These are phyloP conservation scores for Selenia dentaria DNA, from an alignment of 2,888 invertebrate genomes.

Conservation along the genomic window DNA sequence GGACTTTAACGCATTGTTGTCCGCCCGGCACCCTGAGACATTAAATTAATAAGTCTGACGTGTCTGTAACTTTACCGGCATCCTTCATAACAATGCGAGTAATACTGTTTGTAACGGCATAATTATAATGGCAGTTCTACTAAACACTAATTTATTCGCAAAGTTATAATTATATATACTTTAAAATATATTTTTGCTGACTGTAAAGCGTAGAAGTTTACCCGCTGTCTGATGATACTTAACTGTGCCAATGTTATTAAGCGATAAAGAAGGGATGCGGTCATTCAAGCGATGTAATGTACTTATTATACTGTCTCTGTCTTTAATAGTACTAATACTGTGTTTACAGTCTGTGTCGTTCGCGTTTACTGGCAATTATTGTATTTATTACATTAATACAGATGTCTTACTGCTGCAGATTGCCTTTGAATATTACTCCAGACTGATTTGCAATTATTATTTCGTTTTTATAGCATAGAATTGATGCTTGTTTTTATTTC, in stretches of 20 bases:
- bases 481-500: constrained; percentile 15
- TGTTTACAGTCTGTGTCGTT: constrained; percentile 42
- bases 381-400: constrained; percentile 59
- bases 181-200: too few relatives aligned
- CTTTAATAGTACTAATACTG: constrained; percentile 49
- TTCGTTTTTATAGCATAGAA: constrained; percentile 11
- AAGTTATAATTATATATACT: too few relatives aligned
- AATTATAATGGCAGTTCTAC: too few relatives aligned
- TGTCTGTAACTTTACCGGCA: too few relatives aligned
- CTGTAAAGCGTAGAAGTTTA: neutral
- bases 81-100: too few relatives aligned
- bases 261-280: constrained; percentile 59
- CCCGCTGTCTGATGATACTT: constrained; percentile 2
- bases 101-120: too few relatives aligned
- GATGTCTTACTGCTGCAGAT: constrained; percentile 37
- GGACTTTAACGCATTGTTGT: too few relatives aligned
- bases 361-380: constrained; percentile 60
- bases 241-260: constrained; percentile 43
- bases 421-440: constrained; percentile 17
- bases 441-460: constrained; percentile 19
- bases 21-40: too few relatives aligned
- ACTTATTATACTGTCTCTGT: constrained; percentile 62
- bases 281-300: constrained; percentile 60
- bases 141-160: too few relatives aligned
- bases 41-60: too few relatives aligned